Conservation (phyloP, 1,140 invertebrate species). For the Euwallacea fornicatus region DNA sequence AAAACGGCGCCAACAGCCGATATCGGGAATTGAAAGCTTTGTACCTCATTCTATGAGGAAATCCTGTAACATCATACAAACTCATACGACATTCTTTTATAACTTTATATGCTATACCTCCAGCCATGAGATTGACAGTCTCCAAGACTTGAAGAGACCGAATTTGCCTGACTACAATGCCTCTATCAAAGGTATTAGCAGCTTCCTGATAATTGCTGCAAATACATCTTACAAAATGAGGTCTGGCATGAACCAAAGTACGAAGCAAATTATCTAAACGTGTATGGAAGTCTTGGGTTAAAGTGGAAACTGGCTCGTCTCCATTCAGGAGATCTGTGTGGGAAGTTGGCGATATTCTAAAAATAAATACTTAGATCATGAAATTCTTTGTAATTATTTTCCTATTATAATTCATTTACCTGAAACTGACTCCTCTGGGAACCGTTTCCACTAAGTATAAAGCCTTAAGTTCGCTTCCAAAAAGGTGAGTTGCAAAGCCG, state of each 20-base stretch:
- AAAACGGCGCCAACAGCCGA: conserved; percentile 76
- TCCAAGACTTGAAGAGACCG: conserved; percentile 90
- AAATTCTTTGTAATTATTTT: neutral
- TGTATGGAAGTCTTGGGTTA: conserved; percentile 94
- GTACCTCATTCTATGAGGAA: conserved; percentile 92
- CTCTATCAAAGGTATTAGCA: conserved; percentile 77
- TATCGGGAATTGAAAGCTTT: conserved; percentile 91
- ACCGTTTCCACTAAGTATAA: conserved; percentile 80
- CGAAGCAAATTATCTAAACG: conserved; percentile 87
- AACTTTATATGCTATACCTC: conserved; percentile 51
- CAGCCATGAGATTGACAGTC: conserved; percentile 93
- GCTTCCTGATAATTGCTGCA: conserved; percentile 81
- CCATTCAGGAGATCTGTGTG: conserved; percentile 85
- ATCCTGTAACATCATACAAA: conserved; percentile 55
- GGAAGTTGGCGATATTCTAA: conserved; percentile 86
- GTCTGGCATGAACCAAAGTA: conserved; percentile 88
- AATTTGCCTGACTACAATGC: conserved; percentile 81
- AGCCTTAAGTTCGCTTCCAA: conserved; percentile 88
- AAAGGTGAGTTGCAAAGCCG: conserved; percentile 92
- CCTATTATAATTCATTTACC: neutral
- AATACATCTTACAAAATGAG: conserved; percentile 92
- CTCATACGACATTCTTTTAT: neutral
- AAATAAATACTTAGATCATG: conserved; percentile 1
- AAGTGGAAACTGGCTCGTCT: conserved; percentile 84
- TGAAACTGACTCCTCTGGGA: conserved; percentile 78